Conservation (phyloP, 2,888 invertebrate genomes). For the Aporophyla nigra region DNA sequence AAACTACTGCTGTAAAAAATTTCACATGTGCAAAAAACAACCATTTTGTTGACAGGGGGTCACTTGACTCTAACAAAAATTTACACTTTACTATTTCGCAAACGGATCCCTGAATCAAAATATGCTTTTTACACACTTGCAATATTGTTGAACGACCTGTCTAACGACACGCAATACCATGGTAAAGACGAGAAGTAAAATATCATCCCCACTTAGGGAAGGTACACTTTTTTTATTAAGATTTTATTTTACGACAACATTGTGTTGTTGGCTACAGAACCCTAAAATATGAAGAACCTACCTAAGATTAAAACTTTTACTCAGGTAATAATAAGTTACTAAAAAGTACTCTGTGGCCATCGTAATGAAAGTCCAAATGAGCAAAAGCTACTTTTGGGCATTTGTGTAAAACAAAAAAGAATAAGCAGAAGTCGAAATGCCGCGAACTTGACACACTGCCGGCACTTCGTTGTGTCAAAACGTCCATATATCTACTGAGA, state of each 20-base stretch:
- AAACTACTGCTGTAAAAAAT: not conserved
- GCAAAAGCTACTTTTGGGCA: not conserved
- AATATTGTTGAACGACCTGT: no score
- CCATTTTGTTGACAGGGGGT: no score
- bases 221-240: no score
- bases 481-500: not conserved
- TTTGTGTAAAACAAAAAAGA: not conserved
- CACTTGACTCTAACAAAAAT: no score
- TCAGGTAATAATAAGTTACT: not conserved
- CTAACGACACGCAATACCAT: no score
- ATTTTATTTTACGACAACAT: no score
- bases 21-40: not conserved
- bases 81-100: no score
- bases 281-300: not conserved
- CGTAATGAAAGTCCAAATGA: not conserved
- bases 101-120: no score
- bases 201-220: no score
- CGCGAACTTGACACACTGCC: not conserved
- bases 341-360: not conserved
- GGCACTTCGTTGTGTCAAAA: not conserved
- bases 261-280: not conserved
- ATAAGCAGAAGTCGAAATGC: constrained; percentile 1
- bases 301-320: not conserved
- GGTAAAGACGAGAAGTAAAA: no score
- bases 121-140: no score